Evolutionary conservation across 2,888 invertebrate species (phyloP).

Genomic region (Cosmopolites sordidus): DNA sequence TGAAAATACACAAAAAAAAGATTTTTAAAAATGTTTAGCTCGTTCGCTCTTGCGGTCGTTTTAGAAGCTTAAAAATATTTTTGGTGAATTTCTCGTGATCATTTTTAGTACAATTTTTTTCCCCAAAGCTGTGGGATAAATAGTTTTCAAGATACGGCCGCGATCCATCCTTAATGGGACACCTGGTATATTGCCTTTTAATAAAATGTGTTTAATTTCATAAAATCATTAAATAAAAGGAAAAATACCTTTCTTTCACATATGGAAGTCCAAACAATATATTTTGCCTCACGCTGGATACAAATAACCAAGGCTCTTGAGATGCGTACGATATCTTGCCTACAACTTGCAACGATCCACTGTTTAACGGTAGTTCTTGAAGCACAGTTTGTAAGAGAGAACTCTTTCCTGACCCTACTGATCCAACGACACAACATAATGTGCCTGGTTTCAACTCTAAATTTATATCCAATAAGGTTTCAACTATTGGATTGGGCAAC

Average conservation of each 20-base stretch:
- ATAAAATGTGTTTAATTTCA: no score
- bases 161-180: no score
- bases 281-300: conserved; percentile 70
- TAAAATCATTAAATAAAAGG: no score
- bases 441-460: conserved; percentile 51
- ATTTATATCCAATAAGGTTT: conserved; percentile 50
- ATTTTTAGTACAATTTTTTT: no score
- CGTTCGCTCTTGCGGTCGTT: no score
- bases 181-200: no score
- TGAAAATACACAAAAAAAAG: no score
- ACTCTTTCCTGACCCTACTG: conserved; percentile 68
- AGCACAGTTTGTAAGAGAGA: conserved; percentile 65
- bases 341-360: conserved; percentile 58
- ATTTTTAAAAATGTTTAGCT: no score
- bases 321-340: conserved; percentile 68
- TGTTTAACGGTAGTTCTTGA: conserved; percentile 61
- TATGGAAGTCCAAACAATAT: conserved; percentile 72
- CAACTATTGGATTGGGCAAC: conserved; percentile 39
- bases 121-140: no score
- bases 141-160: no score
- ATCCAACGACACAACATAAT: conserved; percentile 52
- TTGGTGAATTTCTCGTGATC: no score
- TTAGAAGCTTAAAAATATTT: no score
- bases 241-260: conserved; percentile 49
- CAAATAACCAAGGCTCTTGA: conserved; percentile 78